phyloP scores from a whole-genome alignment of 2,888 invertebrate species.

The Ptychoptera contaminata region DNA sequence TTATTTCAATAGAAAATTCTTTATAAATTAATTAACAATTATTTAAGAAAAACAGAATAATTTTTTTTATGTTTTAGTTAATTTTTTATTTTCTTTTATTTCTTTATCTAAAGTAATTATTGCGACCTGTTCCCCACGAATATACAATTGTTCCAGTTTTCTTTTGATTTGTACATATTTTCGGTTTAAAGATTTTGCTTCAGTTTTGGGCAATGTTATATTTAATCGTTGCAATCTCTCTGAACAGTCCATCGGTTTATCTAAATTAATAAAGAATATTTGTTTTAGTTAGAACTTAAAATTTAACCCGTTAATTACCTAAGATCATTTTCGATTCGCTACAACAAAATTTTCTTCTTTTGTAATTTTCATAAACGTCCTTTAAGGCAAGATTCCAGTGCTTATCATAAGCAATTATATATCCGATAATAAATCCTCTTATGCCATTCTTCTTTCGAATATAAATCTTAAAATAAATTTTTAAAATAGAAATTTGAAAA shows the following conservation, averaged over 20 bases:
- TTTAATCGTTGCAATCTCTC: slow-evolving; percentile 32
- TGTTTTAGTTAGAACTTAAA: slow-evolving; percentile 8
- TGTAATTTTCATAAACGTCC: slow-evolving; percentile 73
- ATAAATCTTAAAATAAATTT: slow-evolving; percentile 44
- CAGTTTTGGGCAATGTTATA: slow-evolving; percentile 36
- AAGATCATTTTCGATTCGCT: slow-evolving; percentile 18
- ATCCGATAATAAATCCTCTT: slow-evolving; percentile 64
- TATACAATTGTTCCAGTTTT: slow-evolving; percentile 47
- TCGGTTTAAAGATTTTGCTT: slow-evolving; percentile 39
- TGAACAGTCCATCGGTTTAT: slow-evolving; percentile 28
- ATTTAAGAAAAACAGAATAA: too few relatives aligned
- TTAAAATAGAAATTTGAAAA: too few relatives aligned
- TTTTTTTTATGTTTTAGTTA: too few relatives aligned
- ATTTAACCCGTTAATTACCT: background rate
- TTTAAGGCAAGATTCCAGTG: slow-evolving; percentile 82
- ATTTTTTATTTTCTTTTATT: background rate
- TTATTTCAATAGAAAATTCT: too few relatives aligned
- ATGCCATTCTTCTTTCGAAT: slow-evolving; percentile 56
- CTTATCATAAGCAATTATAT: slow-evolving; percentile 75
- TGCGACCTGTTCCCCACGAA: slow-evolving; percentile 65
- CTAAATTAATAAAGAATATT: slow-evolving; percentile 19
- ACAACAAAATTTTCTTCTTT: slow-evolving; percentile 34
- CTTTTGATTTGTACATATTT: slow-evolving; percentile 51
- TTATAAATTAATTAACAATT: too few relatives aligned
- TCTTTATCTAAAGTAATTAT: slow-evolving; percentile 29